Conservation (phyloP, 2,113 vertebrate species). For the Mormyrus iriodes region DNA sequence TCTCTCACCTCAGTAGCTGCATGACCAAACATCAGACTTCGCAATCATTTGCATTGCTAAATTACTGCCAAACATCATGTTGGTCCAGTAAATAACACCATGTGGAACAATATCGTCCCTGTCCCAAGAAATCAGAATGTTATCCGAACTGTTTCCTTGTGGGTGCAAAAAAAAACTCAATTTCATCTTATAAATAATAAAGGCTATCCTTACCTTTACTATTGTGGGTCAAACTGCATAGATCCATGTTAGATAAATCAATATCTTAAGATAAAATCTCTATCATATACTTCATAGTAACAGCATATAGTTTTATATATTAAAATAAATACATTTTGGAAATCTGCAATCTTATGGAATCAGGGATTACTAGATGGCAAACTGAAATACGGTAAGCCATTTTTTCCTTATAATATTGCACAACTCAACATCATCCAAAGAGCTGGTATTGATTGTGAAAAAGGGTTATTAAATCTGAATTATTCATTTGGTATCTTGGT, state of each 20-base stretch:
- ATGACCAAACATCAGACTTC: not conserved
- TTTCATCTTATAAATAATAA: not conserved
- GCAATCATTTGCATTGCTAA: not conserved
- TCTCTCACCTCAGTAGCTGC: not conserved
- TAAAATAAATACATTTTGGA: not conserved
- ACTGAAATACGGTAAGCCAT: not conserved
- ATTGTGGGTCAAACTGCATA: not conserved
- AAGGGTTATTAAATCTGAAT: conserved; percentile 22
- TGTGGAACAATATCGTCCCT: not conserved
- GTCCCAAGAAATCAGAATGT: not conserved
- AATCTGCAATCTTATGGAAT: not conserved
- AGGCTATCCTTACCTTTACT: not conserved
- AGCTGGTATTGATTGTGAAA: conserved; percentile 11
- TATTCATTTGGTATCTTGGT: conserved; percentile 20
- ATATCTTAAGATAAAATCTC: not conserved
- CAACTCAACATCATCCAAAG: conserved; percentile 10
- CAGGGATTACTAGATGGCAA: not conserved
- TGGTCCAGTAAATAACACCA: not conserved
- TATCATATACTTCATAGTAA: not conserved
- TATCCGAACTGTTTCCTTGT: not conserved
- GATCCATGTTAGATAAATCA: not conserved
- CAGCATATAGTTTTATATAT: not conserved
- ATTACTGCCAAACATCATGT: not conserved
- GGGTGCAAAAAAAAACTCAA: not conserved
- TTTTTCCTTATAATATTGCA: conserved; percentile 7